Conservation (phyloP, 2,888 invertebrate species). For the Trichopoda pennipes region DNA sequence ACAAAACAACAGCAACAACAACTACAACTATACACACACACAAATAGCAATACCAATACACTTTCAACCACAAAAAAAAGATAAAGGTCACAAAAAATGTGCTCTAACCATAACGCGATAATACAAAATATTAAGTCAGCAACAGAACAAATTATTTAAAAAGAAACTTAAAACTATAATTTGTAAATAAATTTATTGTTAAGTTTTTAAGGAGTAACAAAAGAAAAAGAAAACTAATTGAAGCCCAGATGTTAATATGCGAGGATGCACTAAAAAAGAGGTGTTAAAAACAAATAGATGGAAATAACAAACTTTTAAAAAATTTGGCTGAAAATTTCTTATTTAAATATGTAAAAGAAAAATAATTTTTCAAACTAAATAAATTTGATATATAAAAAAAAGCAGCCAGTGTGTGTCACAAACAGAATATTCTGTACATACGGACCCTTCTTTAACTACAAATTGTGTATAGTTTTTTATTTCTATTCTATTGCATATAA, state of each 20-base stretch:
- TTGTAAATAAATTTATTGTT: conserved; percentile 50
- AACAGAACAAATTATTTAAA: neutral
- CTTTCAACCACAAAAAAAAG: conserved; percentile 9
- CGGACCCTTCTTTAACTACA: too few species aligned
- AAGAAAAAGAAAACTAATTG: neutral
- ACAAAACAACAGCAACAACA: neutral
- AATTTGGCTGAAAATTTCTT: too few species aligned
- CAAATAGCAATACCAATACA: conserved; percentile 13
- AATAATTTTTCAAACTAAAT: too few species aligned
- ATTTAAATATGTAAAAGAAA: too few species aligned
- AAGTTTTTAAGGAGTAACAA: conserved; percentile 49
- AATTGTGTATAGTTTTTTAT: too few species aligned
- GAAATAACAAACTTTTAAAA: too few species aligned
- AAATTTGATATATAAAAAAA: too few species aligned
- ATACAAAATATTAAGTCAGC: neutral
- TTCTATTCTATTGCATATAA: too few species aligned
- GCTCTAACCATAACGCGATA: neutral
- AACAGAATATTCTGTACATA: too few species aligned
- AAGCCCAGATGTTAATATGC: neutral
- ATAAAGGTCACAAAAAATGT: neutral
- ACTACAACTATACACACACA: conserved; percentile 1
- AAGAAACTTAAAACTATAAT: conserved; percentile 16
- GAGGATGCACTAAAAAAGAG: too few species aligned
- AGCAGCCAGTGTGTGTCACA: too few species aligned
- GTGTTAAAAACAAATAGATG: neutral